phyloP scores from a whole-genome alignment of 2,888 invertebrate species.

The Halictus quadricinctus region DNA sequence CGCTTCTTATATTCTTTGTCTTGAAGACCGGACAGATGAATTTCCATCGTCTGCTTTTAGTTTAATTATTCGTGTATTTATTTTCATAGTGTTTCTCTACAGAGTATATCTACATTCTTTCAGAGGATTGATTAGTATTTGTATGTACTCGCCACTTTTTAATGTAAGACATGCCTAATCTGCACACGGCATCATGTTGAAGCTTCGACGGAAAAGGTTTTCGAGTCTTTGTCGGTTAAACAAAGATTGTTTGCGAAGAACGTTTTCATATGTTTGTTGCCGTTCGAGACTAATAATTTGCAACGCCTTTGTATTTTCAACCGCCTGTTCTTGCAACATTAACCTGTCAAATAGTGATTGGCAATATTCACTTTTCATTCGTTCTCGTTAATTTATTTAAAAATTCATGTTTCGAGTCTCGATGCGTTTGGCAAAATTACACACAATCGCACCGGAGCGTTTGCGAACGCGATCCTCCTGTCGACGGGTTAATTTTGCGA shows the following conservation, averaged over 20 bases:
- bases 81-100: neutral
- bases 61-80: slow-evolving; percentile 4
- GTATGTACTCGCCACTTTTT: neutral
- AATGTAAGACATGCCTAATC: neutral
- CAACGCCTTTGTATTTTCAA: neutral
- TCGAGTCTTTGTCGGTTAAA: neutral
- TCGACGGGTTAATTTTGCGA: neutral
- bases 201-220: neutral
- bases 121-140: neutral
- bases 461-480: neutral
- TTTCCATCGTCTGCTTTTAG: neutral
- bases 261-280: neutral
- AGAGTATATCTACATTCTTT: neutral
- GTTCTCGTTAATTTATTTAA: neutral
- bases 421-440: neutral
- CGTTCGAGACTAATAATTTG: slow-evolving; percentile 1
- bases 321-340: neutral
- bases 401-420: neutral
- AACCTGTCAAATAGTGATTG: neutral
- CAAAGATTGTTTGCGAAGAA: neutral
- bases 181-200: slow-evolving; percentile 2
- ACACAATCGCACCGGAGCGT: neutral
- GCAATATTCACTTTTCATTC: neutral
- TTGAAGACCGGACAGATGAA: neutral
- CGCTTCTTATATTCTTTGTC: neutral